Evolutionary conservation across 2,888 invertebrate species (phyloP).

Genomic region (Dolichomitus sp.): DNA sequence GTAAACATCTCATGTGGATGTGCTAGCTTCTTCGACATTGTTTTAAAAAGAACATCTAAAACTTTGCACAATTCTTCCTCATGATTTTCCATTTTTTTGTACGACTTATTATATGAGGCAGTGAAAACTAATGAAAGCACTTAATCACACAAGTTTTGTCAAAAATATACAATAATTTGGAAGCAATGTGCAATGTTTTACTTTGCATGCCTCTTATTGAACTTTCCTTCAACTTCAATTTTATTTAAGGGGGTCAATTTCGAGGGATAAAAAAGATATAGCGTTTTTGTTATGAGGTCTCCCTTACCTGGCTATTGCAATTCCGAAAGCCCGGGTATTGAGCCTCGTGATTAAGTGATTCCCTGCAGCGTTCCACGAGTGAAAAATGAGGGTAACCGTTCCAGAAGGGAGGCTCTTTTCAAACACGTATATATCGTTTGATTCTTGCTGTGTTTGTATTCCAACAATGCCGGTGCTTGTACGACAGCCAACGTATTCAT

Average conservation of each 20-base stretch:
- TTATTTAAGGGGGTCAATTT: background rate
- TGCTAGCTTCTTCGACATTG: no score
- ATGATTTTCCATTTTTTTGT: no score
- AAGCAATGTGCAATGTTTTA: no score
- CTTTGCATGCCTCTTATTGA: no score
- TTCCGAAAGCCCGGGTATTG: background rate
- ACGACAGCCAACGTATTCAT: background rate
- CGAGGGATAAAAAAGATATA: background rate
- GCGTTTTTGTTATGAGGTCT: background rate
- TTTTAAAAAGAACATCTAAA: no score
- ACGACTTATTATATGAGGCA: no score
- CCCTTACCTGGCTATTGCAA: background rate
- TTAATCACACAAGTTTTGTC: no score
- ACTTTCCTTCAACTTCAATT: no score
- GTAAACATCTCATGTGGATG: no score
- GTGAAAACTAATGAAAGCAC: no score
- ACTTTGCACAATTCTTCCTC: no score
- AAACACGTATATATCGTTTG: background rate
- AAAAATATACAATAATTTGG: no score
- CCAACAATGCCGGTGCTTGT: background rate
- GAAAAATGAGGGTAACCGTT: conserved; percentile 2
- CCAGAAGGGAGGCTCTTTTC: background rate
- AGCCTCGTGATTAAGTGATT: conserved; percentile 20
- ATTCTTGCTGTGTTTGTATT: background rate
- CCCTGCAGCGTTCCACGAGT: background rate